These are phyloP conservation scores for Passer domesticus DNA, from an alignment of 2,113 vertebrate genomes.

Conservation along the genomic window DNA sequence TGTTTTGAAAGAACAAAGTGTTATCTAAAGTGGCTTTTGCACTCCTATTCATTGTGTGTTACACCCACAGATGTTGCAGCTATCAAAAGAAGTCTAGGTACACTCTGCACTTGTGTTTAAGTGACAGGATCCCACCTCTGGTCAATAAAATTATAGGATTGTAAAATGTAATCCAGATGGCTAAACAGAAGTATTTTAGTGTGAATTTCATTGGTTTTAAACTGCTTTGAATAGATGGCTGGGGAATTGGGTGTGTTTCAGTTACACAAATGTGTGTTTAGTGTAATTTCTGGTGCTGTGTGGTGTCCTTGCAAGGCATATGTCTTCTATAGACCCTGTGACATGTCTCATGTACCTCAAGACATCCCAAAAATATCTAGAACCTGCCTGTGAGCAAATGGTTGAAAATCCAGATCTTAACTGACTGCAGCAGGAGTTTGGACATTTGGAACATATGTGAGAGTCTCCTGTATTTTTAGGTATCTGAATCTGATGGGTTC, in stretches of 20 bases:
- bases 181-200: not conserved
- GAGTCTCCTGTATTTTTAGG: rapidly evolving
- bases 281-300: not conserved
- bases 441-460: rapidly evolving
- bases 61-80: not conserved
- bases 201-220: not conserved
- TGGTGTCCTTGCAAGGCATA: not conserved
- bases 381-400: not conserved
- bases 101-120: not conserved
- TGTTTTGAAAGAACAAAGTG: not conserved
- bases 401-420: not conserved
- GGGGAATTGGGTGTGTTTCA: not conserved
- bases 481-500: not conserved
- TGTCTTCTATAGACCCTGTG: not conserved
- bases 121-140: not conserved
- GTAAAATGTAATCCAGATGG: not conserved
- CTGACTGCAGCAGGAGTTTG: not conserved
- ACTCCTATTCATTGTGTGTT: not conserved
- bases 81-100: not conserved
- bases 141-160: not conserved
- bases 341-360: not conserved
- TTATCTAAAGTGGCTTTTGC: not conserved
- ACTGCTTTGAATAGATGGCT: not conserved
- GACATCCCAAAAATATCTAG: not conserved
- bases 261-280: not conserved